A percentile compares a stretch with the other conserved stretches of the same genome.
Conservation (phyloP, 2,888 invertebrate genomes). For the Diplazon laetatorius region DNA sequence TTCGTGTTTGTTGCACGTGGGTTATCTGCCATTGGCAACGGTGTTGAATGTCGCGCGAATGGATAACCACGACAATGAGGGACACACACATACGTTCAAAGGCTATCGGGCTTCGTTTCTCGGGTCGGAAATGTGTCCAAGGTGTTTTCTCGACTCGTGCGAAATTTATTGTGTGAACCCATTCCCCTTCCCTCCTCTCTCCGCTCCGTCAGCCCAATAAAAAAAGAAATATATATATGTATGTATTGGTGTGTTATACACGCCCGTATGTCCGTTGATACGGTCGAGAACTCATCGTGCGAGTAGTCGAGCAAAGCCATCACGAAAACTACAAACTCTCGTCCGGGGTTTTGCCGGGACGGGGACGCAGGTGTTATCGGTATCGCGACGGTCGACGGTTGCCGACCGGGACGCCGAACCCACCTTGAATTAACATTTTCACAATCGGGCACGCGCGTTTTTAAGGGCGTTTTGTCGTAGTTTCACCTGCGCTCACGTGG, state of each 20-base stretch:
- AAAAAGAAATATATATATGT: not conserved
- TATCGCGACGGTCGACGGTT: conserved; percentile 50
- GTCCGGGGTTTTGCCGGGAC: too few relatives aligned
- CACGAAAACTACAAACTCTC: conserved; percentile 20
- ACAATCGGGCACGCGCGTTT: conserved; percentile 51
- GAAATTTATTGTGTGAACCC: conserved; percentile 28
- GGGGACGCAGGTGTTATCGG: conserved; percentile 63
- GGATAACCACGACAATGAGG: conserved; percentile 61
- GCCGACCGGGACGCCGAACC: conserved; percentile 57
- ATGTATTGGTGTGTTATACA: conserved; percentile 14
- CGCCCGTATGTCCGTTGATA: conserved; percentile 44
- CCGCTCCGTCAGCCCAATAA: not conserved
- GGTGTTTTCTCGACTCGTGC: conserved; percentile 51
- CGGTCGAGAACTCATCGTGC: conserved; percentile 18
- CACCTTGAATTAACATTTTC: conserved; percentile 62
- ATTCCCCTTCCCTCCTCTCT: too few relatives aligned
- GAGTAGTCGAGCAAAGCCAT: conserved; percentile 23
- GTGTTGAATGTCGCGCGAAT: conserved; percentile 53
- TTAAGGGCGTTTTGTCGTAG: conserved; percentile 52
- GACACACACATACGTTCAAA: conserved; percentile 41
- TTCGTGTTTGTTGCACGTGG: conserved; percentile 45
- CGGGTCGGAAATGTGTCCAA: conserved; percentile 50
- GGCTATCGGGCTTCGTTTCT: conserved; percentile 50
- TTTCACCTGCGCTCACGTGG: conserved; percentile 50
- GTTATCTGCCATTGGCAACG: conserved; percentile 56